Percentiles rank a stretch among this genome's conserved stretches.
These are phyloP conservation scores for Dryadula phaetusa DNA, from an alignment of 2,888 invertebrate genomes.

Conservation along the genomic window DNA sequence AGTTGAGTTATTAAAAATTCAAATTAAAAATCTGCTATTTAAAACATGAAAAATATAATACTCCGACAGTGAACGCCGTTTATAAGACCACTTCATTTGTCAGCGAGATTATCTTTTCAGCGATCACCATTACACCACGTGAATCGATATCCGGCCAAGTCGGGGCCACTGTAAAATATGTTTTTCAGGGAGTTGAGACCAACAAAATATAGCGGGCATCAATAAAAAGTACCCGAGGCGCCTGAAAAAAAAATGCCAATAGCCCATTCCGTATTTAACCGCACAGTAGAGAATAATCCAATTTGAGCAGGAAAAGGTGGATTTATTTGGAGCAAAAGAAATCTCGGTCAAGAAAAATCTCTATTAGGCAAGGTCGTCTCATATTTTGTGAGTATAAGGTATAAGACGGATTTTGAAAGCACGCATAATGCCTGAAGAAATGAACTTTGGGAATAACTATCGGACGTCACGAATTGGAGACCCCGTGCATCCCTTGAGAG, in stretches of 20 bases:
- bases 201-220: conserved; percentile 47
- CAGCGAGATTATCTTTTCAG: conserved; percentile 37
- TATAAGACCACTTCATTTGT: conserved; percentile 36
- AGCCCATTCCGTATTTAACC: conserved; percentile 48
- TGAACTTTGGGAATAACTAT: conserved; percentile 45
- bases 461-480: conserved; percentile 44
- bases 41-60: neutral
- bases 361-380: conserved; percentile 45
- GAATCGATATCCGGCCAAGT: conserved; percentile 35
- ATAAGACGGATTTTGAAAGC: conserved; percentile 48
- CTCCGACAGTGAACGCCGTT: conserved; percentile 4
- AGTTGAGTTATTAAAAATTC: neutral
- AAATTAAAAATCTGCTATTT: neutral
- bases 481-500: conserved; percentile 40
- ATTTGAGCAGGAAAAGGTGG: conserved; percentile 47
- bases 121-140: conserved; percentile 26
- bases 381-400: conserved; percentile 48
- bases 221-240: conserved; percentile 45
- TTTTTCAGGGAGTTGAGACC: conserved; percentile 41
- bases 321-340: conserved; percentile 46
- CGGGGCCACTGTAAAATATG: conserved; percentile 43
- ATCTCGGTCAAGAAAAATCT: conserved; percentile 43
- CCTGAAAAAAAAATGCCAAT: conserved; percentile 43
- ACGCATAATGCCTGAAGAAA: conserved; percentile 44
- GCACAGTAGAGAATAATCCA: conserved; percentile 48